These are phyloP conservation scores for Pelodiscus sinensis DNA, from an alignment of 2,113 vertebrate genomes.

Conservation along the genomic window DNA sequence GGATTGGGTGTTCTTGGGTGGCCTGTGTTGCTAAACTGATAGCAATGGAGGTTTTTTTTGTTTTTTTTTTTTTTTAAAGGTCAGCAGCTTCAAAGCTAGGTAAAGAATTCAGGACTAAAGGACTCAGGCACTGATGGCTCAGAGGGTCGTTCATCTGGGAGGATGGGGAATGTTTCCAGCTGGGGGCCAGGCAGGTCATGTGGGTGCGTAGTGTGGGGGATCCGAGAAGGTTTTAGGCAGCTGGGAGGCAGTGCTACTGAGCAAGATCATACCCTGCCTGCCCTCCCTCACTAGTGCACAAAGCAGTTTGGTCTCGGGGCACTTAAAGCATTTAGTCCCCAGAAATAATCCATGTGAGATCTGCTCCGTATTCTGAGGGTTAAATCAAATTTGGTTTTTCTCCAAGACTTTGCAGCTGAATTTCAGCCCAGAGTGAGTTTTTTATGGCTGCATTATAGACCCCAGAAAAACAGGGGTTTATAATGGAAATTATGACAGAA, in stretches of 20 bases:
- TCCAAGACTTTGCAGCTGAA: constrained; percentile 35
- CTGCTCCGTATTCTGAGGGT: constrained; percentile 13
- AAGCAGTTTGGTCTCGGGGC: neutral
- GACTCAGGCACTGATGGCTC: neutral
- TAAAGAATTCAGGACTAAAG: neutral
- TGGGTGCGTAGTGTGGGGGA: neutral
- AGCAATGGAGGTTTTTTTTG: neutral
- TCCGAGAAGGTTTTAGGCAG: neutral
- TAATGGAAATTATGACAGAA: constrained; percentile 46
- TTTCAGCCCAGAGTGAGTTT: constrained; percentile 43
- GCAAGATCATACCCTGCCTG: neutral
- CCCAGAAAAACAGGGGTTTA: constrained; percentile 4
- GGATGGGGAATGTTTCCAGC: neutral
- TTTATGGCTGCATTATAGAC: constrained; percentile 37
- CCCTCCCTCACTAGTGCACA: neutral
- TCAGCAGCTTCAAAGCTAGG: neutral
- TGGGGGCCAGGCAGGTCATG: neutral
- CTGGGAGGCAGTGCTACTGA: neutral
- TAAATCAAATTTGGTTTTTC: constrained; percentile 25
- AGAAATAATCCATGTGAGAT: neutral
- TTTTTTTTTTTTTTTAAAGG: neutral
- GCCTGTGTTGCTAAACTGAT: neutral
- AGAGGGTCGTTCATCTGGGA: neutral
- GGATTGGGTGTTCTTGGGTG: neutral
- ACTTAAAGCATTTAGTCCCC: neutral